Base-by-base conservation (phyloP, 2,113 vertebrate genomes). In the Psittacara wagleri region DNA sequence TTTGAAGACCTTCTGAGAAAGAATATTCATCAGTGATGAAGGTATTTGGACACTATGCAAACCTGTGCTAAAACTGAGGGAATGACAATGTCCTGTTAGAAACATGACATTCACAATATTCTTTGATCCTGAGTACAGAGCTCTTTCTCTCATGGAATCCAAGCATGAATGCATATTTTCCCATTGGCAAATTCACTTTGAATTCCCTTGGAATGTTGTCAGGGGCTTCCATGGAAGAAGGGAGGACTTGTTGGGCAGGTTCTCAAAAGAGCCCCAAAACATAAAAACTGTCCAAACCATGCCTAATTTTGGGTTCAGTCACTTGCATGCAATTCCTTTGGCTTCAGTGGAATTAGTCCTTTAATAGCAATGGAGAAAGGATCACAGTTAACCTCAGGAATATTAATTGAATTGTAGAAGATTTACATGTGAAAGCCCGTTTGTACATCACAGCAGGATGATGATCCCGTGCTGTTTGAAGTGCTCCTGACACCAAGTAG, bases 361-460 rank as follows among this genome's bases (percentile, higher is more conserved):
- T 87, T 43, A 51, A 55, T 74, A 93, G 57, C 46, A 77, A 48
- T 80, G 35, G 33, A 83, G n/a, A 92, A 92, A 90, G 20, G 29
- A 69, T 77, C 17, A 81, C 49, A 70, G 29, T 90, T 94, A 93
- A 95, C 12, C n/a, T 67, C 11, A 31, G 16, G 6, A 83, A 93
- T 76, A 62, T 59, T 90, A 90, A 80, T 93, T 74, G 46, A 88
- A 59, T 78, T 0, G 0, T 74, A 67, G 54, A 43, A 63, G 23
- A 88, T 96, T 93, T 93, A 35, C 49, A 37, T 78, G 55, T 86
- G 90, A 88, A 94, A 94, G 55, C 39, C 73, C 35, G 16, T 29
- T 88, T 77, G 68, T 78, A 51, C 68, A 75, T 67, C 61, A 35
- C 29, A 74, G 63, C 54, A 35, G 44, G 37, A 88, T 61, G 75